phyloP scores from a whole-genome alignment of 2,888 invertebrate species.

The Dichetophora obliterata region DNA sequence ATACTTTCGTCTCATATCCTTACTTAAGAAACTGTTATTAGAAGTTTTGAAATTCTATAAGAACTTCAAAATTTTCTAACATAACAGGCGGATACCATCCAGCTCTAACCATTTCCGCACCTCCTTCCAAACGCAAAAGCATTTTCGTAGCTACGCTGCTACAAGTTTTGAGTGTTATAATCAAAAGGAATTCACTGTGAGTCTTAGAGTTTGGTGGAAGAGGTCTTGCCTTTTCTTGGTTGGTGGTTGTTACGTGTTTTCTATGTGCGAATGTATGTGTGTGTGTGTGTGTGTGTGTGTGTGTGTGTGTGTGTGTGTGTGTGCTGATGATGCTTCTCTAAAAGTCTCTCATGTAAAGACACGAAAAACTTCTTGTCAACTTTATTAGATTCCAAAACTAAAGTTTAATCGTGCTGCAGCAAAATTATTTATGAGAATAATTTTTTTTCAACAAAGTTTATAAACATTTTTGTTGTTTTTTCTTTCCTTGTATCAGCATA shows the following conservation, averaged over 20 bases:
- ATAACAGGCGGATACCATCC: neutral
- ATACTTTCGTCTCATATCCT: neutral
- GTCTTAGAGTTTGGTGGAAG: no score
- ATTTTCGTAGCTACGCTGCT: no score
- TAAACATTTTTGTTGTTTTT: neutral
- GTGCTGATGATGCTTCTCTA: no score
- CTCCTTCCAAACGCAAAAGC: no score
- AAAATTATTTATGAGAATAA: constrained; percentile 25
- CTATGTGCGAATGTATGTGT: no score
- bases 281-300: no score
- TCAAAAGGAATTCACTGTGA: no score
- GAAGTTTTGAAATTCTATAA: constrained; percentile 25
- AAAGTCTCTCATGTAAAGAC: constrained; percentile 1
- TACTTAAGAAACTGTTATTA: constrained; percentile 29
- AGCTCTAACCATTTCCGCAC: no score
- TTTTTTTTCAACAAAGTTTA: constrained; percentile 6
- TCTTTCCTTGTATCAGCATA: neutral
- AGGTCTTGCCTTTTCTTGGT: no score
- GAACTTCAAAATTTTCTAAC: constrained; percentile 24
- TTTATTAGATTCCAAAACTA: constrained; percentile 42
- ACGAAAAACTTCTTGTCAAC: constrained; percentile 29
- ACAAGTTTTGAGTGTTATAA: no score
- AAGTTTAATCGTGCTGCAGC: constrained; percentile 40
- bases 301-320: no score
- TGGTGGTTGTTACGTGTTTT: no score